Conservation (phyloP, 2,797 vertebrate genomes). For the Parauchenoglanis punctatus region DNA sequence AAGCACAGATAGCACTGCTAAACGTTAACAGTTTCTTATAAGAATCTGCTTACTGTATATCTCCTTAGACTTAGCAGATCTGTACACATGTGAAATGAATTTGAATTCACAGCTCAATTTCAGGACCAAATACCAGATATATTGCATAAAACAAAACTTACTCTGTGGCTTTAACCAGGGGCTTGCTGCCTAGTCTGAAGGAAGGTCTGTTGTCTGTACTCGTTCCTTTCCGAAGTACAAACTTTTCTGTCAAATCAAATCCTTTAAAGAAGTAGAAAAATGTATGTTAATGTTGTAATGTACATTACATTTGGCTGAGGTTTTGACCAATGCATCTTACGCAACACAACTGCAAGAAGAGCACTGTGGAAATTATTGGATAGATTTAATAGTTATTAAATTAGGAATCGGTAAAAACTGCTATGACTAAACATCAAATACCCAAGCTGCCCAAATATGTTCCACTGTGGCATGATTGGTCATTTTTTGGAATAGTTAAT, state of each 20-base stretch:
- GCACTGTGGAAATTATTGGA: background rate
- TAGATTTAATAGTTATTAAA: background rate
- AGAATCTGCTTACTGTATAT: background rate
- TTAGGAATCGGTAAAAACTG: background rate
- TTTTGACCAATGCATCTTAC: background rate
- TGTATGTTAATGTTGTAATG: constrained; percentile 5
- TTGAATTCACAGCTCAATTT: background rate
- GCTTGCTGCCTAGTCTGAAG: constrained; percentile 87
- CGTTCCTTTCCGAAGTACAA: constrained; percentile 84
- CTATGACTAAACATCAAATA: background rate
- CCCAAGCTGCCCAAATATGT: background rate
- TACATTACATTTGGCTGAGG: background rate
- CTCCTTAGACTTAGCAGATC: background rate
- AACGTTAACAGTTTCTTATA: background rate
- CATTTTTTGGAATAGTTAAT: background rate
- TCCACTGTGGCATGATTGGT: background rate
- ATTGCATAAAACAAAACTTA: constrained; percentile 72
- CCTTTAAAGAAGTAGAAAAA: constrained; percentile 73
- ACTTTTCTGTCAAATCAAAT: constrained; percentile 90
- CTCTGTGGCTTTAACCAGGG: constrained; percentile 88
- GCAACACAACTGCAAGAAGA: background rate
- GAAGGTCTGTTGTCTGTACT: constrained; percentile 81
- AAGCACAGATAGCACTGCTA: background rate
- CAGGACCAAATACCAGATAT: background rate
- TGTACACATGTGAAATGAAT: background rate